Percentiles rank a stretch among this genome's conserved stretches.
Evolutionary conservation across 1,140 invertebrate genomes (phyloP).

Genomic region (Drosophila eugracilis): DNA sequence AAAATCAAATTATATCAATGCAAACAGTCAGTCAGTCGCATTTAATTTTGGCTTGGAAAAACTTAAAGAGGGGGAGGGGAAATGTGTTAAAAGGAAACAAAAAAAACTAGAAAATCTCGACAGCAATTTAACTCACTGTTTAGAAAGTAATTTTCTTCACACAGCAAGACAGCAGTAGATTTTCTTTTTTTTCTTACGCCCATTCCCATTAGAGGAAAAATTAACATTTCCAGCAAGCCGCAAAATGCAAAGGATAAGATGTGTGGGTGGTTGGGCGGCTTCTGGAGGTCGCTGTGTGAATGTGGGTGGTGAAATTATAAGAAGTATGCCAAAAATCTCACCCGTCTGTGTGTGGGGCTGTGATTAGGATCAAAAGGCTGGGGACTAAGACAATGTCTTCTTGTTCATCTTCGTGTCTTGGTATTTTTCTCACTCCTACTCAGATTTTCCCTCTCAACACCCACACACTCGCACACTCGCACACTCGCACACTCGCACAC

Average conservation of each 20-base stretch:
- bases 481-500: too few species aligned
- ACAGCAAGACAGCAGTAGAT: slow-evolving; percentile 1
- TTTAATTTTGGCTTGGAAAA: slow-evolving; percentile 3
- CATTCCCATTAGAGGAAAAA: slow-evolving; percentile 39
- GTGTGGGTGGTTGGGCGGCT: slow-evolving; percentile 4
- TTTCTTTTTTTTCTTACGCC: too few species aligned
- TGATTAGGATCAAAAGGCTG: slow-evolving; percentile 49
- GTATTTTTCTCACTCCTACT: slow-evolving; percentile 14
- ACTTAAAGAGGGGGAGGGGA: slow-evolving; percentile 15
- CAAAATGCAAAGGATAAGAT: slow-evolving; percentile 38
- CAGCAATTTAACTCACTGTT: slow-evolving; percentile 34
- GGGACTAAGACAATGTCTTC: slow-evolving; percentile 42
- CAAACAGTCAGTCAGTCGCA: not conserved
- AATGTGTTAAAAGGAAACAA: slow-evolving; percentile 14
- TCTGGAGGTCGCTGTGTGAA: slow-evolving; percentile 4
- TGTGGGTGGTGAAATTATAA: slow-evolving; percentile 16
- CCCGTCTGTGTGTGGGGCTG: slow-evolving; percentile 35
- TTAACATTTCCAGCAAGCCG: slow-evolving; percentile 49
- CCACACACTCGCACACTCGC: too few species aligned
- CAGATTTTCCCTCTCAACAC: slow-evolving; percentile 27
- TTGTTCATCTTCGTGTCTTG: slow-evolving; percentile 20
- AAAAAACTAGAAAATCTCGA: slow-evolving; percentile 15
- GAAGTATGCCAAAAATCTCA: slow-evolving; percentile 54
- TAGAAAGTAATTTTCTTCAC: slow-evolving; percentile 41
- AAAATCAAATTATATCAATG: slow-evolving; percentile 12